Conservation (phyloP, 1,140 invertebrate genomes). For the Hyles euphorbiae region DNA sequence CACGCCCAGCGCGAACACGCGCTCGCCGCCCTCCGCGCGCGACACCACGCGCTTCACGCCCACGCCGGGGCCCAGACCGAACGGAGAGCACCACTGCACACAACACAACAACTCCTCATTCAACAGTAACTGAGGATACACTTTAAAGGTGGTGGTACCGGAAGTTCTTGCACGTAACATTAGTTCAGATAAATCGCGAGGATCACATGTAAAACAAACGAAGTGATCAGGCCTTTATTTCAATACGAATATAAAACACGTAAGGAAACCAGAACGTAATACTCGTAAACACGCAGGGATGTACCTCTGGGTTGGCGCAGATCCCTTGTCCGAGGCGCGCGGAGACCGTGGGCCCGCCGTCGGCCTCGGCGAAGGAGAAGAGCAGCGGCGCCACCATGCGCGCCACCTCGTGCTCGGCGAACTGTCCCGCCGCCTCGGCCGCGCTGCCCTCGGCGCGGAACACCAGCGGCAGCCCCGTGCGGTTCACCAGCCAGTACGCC, state of each 20-base stretch:
- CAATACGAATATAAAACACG: too few species aligned
- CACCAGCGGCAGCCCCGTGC: slow-evolving; percentile 94
- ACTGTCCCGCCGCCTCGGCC: slow-evolving; percentile 92
- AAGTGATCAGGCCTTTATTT: too few species aligned
- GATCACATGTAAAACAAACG: too few species aligned
- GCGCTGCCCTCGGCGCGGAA: slow-evolving; percentile 92
- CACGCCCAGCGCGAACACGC: slow-evolving; percentile 89
- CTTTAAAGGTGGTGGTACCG: too few species aligned
- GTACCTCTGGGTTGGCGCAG: slow-evolving; percentile 78
- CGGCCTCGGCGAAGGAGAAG: slow-evolving; percentile 94
- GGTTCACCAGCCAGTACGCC: slow-evolving; percentile 97
- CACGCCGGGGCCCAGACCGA: slow-evolving; percentile 87
- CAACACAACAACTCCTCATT: too few species aligned
- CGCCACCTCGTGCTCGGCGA: slow-evolving; percentile 95
- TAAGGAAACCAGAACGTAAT: too few species aligned
- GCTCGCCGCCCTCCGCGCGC: slow-evolving; percentile 72
- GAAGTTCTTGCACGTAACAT: too few species aligned
- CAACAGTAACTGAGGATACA: too few species aligned
- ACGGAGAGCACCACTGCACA: slow-evolving; percentile 86
- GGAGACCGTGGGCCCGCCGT: slow-evolving; percentile 80
- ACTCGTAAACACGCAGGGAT: not conserved
- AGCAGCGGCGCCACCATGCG: slow-evolving; percentile 94
- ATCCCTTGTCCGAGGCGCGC: slow-evolving; percentile 85
- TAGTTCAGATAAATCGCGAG: too few species aligned
- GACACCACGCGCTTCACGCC: slow-evolving; percentile 74